These are phyloP conservation scores for Porphyrio hochstetteri DNA, from an alignment of 2,113 vertebrate genomes.

Conservation along the genomic window DNA sequence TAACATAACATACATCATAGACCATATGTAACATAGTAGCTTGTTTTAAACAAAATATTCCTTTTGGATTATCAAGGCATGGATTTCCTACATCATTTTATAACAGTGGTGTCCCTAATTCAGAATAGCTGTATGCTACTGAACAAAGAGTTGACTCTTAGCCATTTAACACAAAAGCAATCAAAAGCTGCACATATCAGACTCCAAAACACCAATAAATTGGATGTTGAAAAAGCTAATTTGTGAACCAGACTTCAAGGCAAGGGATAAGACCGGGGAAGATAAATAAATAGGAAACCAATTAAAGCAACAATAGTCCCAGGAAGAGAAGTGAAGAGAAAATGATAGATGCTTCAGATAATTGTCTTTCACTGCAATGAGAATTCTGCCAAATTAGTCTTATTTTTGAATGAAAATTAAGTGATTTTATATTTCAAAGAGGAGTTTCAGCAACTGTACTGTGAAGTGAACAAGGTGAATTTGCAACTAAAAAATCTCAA, in stretches of 20 bases:
- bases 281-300: constrained; percentile 18
- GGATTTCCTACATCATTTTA: background rate
- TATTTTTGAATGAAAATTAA: background rate
- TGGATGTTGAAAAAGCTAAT: background rate
- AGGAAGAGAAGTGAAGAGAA: background rate
- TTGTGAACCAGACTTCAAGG: constrained; percentile 6
- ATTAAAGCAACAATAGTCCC: constrained; percentile 7
- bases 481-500: background rate
- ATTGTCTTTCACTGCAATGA: background rate
- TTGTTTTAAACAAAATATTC: background rate
- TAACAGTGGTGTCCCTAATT: background rate
- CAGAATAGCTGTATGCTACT: background rate
- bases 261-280: background rate
- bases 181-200: background rate
- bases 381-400: background rate
- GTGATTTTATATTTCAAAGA: background rate
- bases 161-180: background rate
- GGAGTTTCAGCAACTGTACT: background rate
- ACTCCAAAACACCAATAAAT: background rate
- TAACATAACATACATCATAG: background rate
- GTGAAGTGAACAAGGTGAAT: background rate
- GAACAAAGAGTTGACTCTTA: background rate
- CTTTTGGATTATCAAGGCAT: background rate
- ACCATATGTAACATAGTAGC: background rate
- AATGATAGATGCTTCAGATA: constrained; percentile 7